Conservation (phyloP, 1,140 invertebrate genomes). For the Elymnias hypermnestra region DNA sequence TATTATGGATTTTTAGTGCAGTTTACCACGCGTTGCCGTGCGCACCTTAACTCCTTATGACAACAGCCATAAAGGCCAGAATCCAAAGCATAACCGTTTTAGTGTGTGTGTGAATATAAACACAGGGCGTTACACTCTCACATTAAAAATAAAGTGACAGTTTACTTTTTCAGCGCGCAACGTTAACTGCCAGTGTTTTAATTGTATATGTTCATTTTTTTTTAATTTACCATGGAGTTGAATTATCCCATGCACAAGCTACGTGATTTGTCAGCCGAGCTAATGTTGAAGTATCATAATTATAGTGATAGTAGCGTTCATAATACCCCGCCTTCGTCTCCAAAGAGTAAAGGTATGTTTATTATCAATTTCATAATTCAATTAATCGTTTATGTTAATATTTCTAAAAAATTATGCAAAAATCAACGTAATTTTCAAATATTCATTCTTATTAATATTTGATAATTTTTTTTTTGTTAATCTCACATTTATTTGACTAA, state of each 20-base stretch:
- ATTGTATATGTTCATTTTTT: slow-evolving; percentile 17
- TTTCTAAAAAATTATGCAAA: not conserved
- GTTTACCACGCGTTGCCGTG: slow-evolving; percentile 28
- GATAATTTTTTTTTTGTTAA: not conserved
- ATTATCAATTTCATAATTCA: not conserved
- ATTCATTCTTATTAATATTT: not conserved
- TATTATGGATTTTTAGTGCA: slow-evolving; percentile 68
- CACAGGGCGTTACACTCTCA: slow-evolving; percentile 20
- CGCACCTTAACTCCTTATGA: slow-evolving; percentile 28
- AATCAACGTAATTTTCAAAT: not conserved
- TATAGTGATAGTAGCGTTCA: slow-evolving; percentile 35
- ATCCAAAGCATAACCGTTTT: no score
- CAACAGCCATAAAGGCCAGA: slow-evolving; percentile 12
- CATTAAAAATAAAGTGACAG: slow-evolving; percentile 36
- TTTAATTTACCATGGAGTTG: slow-evolving; percentile 20
- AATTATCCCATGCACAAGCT: slow-evolving; percentile 35
- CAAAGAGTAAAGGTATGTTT: slow-evolving; percentile 30
- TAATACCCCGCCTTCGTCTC: slow-evolving; percentile 50
- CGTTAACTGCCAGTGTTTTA: slow-evolving; percentile 27
- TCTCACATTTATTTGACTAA: no score
- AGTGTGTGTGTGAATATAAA: slow-evolving; percentile 4
- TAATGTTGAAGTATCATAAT: slow-evolving; percentile 33
- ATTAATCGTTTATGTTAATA: no score
- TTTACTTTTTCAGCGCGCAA: slow-evolving; percentile 43
- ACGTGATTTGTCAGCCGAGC: slow-evolving; percentile 37